These are phyloP conservation scores for Tyria jacobaeae DNA, from an alignment of 2,888 invertebrate species.

Conservation along the genomic window DNA sequence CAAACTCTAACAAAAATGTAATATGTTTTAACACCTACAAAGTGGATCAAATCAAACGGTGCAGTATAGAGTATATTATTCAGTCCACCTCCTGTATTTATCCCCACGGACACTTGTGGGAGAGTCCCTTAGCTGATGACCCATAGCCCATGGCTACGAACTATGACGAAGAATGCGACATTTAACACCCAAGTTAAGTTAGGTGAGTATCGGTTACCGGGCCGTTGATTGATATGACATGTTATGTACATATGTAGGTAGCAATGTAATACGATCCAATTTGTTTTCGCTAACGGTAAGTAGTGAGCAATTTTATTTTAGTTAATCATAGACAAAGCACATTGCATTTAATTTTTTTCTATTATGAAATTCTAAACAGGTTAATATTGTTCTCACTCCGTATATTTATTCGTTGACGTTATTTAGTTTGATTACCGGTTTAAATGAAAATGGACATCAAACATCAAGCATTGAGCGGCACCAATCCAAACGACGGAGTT, in stretches of 20 bases:
- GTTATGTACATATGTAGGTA: slow-evolving; percentile 19
- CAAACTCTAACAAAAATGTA: too few species aligned
- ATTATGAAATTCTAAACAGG: too few species aligned
- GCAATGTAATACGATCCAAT: slow-evolving; percentile 20
- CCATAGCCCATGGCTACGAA: slow-evolving; percentile 26
- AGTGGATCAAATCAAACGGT: slow-evolving; percentile 14
- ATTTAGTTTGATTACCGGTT: too few species aligned
- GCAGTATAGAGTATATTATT: slow-evolving; percentile 21
- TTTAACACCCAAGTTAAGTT: slow-evolving; percentile 24
- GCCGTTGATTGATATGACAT: slow-evolving; percentile 25
- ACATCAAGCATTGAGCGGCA: too few species aligned
- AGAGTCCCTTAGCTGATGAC: slow-evolving; percentile 28
- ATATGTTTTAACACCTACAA: too few species aligned
- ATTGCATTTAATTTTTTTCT: background rate
- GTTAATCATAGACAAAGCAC: background rate
- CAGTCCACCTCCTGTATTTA: slow-evolving; percentile 28
- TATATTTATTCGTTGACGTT: too few species aligned
- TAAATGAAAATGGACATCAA: too few species aligned
- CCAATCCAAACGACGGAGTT: too few species aligned
- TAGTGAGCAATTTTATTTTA: background rate
- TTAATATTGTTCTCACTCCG: too few species aligned
- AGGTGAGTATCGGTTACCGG: slow-evolving; percentile 31
- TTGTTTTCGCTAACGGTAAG: background rate
- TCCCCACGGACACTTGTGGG: slow-evolving; percentile 41
- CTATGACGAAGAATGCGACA: slow-evolving; percentile 44